Conservation (phyloP, 2,888 invertebrate genomes). For the Synergus itoensis region DNA sequence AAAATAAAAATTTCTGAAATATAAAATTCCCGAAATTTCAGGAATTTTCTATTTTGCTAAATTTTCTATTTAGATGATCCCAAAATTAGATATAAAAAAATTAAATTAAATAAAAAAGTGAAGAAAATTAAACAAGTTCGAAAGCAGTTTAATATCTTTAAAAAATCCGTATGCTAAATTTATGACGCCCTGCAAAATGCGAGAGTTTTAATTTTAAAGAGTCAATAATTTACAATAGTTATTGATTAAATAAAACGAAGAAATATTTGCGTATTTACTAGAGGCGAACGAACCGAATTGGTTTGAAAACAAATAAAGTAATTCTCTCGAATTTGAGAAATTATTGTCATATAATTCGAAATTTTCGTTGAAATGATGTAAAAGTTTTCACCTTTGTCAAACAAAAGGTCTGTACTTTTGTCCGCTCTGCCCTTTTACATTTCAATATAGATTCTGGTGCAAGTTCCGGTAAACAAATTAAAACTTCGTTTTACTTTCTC, state of each 20-base stretch:
- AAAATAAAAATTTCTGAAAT: no score
- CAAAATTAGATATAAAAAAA: no score
- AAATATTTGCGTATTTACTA: neutral
- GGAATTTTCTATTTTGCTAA: no score
- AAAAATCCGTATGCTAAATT: no score
- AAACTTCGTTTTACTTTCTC: slow-evolving; percentile 31
- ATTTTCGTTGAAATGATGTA: neutral
- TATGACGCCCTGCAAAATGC: no score
- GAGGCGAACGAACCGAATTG: neutral
- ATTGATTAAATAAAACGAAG: neutral
- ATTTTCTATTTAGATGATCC: no score
- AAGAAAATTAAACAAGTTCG: no score
- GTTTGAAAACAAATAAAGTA: neutral
- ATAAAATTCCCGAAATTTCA: no score
- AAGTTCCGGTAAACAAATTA: slow-evolving; percentile 36
- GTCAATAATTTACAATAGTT: neutral
- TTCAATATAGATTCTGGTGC: neutral
- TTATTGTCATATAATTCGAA: neutral
- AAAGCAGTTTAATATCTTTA: no score
- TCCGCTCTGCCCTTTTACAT: neutral
- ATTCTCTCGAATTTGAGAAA: neutral
- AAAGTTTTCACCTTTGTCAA: neutral
- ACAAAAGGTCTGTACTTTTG: neutral
- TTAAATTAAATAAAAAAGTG: no score
- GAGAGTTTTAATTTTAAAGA: no score